Percentiles rank a stretch among this genome's conserved stretches.
Evolutionary conservation across 1,140 invertebrate genomes (phyloP).

Genomic region (Venturia canescens): DNA sequence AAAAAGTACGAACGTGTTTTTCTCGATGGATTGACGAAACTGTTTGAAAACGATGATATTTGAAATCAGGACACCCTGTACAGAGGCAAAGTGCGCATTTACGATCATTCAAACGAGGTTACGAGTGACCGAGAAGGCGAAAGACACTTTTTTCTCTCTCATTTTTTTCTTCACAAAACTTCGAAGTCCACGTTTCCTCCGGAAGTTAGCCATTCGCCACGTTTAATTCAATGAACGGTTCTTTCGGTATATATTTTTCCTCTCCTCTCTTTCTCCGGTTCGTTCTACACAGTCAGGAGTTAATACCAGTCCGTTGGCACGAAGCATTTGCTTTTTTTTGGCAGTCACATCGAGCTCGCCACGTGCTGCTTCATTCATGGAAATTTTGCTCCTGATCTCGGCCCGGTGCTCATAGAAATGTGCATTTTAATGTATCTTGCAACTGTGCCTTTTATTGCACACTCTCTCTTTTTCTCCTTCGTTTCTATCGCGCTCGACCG

Average conservation of each 20-base stretch:
- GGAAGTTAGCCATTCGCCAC: slow-evolving; percentile 52
- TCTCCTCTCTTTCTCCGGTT: slow-evolving; percentile 50
- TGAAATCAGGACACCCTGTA: too few species aligned
- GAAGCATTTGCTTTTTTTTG: slow-evolving; percentile 35
- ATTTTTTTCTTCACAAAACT: slow-evolving; percentile 18
- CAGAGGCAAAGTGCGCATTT: slow-evolving; percentile 23
- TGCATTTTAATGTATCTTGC: not conserved
- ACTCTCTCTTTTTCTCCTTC: not conserved
- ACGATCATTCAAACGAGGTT: slow-evolving; percentile 13
- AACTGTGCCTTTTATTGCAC: slow-evolving; percentile 2
- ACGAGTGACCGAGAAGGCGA: not conserved
- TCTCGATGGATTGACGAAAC: too few species aligned
- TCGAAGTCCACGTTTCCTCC: slow-evolving; percentile 47
- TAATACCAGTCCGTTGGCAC: not conserved
- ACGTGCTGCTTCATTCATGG: slow-evolving; percentile 63
- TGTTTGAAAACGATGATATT: too few species aligned
- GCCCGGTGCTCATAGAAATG: not conserved
- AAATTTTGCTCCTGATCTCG: slow-evolving; percentile 53
- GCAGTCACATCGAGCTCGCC: slow-evolving; percentile 58
- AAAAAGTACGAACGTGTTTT: too few species aligned
- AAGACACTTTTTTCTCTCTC: slow-evolving; percentile 15
- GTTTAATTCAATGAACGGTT: slow-evolving; percentile 45
- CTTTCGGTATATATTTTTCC: slow-evolving; percentile 1
- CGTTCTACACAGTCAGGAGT: slow-evolving; percentile 29
- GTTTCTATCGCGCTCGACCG: too few species aligned